Evolutionary conservation across 2,888 invertebrate genomes (phyloP), one percentile per base, ranked within the genome.

Genomic region (Eupithecia abbreviata): DNA sequence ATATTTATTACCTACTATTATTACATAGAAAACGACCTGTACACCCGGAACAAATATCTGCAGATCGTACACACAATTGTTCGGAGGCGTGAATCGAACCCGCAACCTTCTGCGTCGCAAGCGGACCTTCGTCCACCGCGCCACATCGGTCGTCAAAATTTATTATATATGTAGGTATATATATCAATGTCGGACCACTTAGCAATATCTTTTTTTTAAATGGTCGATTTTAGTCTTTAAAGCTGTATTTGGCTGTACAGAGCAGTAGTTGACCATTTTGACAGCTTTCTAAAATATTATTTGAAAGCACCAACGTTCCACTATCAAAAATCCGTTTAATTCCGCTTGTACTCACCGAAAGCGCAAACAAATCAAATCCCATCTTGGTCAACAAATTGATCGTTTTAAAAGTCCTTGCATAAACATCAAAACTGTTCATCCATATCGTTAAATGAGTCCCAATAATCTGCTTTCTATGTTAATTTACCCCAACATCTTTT

Each of bases 401-500:
- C 55, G n/a, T n/a, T 55, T 55, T 55, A 55, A 55, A 55, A 55
- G 5, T 2, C 6, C n/a, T 51, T 51, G 51, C n/a, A 7, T 9
- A 55, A n/a, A n/a, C n/a, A 55, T 55, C 55, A n/a, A 55, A n/a
- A 55, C 7, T 15, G 15, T 6, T 51, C 51, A n/a, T n/a, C n/a
- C 6, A 51, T 42, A 66, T 41, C 42, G 66, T 2, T 30, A 42
- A 12, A 62, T 12, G 10, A 62, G 10, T 30, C 67, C n/a, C 0
- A 49, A 69, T 69, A 72, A 68, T 41, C 70, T 71, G 67, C 47
- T 71, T 62, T 67, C 58, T 67, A 45, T 15, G 47, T 66, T 62
- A 75, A 75, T 70, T 45, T 41, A 68, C 66, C 67, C 71, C 30
- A 84, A 85, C 84, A 86, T 87, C 86, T 89, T 87, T 83, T 83